Conservation (phyloP, 37 sponge, comb jelly and placozoan genomes). For the Beroe ovata region DNA sequence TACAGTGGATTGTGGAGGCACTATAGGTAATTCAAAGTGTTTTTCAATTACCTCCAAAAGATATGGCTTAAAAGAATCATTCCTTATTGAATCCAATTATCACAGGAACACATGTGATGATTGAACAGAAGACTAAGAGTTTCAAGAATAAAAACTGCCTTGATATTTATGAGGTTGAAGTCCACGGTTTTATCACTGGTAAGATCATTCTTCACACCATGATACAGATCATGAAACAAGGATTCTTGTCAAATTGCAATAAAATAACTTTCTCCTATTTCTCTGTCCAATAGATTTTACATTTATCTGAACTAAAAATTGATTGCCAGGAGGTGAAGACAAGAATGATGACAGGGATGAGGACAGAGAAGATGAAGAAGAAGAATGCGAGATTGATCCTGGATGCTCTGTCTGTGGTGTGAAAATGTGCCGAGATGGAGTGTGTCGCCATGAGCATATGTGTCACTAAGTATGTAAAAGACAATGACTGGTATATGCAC, state of each 20-base stretch:
- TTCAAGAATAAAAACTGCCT: neutral
- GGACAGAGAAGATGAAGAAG: neutral
- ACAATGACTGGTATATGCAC: too few relatives aligned
- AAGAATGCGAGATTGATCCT: neutral
- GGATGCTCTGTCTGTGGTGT: neutral
- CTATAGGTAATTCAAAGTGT: neutral
- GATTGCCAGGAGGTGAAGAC: neutral
- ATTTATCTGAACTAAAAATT: too few relatives aligned
- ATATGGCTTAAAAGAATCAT: too few relatives aligned
- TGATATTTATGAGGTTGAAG: neutral
- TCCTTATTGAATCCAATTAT: too few relatives aligned
- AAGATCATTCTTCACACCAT: too few relatives aligned
- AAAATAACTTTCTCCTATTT: too few relatives aligned
- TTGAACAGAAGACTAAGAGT: neutral
- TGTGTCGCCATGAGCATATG: neutral
- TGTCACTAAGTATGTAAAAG: neutral
- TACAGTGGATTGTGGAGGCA: neutral
- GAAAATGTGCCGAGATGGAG: neutral
- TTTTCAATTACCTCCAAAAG: neutral
- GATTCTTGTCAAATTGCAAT: too few relatives aligned
- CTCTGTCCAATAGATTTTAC: too few relatives aligned
- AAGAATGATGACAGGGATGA: neutral
- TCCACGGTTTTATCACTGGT: neutral
- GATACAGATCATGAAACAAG: too few relatives aligned
- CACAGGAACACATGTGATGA: neutral